Evolutionary conservation across 2,113 vertebrate species (phyloP), one percentile per base, ranked within the genome.

Genomic region (Muntiacus reevesi): DNA sequence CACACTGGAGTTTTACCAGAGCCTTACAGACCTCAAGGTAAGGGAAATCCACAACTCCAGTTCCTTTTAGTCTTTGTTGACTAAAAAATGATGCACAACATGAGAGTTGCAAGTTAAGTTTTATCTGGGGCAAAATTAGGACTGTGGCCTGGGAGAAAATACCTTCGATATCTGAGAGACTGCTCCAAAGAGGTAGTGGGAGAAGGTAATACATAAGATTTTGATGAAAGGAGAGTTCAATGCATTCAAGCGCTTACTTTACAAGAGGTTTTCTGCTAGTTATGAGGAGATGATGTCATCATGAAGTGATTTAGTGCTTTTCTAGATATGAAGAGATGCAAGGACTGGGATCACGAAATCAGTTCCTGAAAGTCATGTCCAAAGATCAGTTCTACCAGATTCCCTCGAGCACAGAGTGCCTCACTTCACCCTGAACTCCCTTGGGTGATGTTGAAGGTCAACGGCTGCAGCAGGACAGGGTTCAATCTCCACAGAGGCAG

Each of bases 201-300:
- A 36, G 67, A 71, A 71, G 19, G 67, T 23, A 40, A 40, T 40
- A 71, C 19, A 6, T 71, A 71, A 23, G 67, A 40, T 71, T 71
- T 71, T 71, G n/a, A 21, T 12, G 17, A 36, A 71, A 2, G 17
- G n/a, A 12, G n/a, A 71, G 17, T 36, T 71, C 4, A 71, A 0
- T 12, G 64, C 64, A 36, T 36, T 23, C n/a, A 71, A 71, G 9
- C 0, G 0, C 9, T 71, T 36, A 36, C n/a, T 71, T 71, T 71
- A 71, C n/a, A 71, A 71, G 64, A 71, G 64, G n/a, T 23, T 71
- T 71, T 36, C 64, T 71, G n/a, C 64, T 67, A 67, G 64, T 67
- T 67, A 67, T 67, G 64, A 67, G 64, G 33, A 36, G 64, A 67
- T 21, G 64, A 67, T 36, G 17, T 36, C 33, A 67, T 67, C 17